Conservation (phyloP, 2,113 vertebrate species). For the Calyptomena viridis region DNA sequence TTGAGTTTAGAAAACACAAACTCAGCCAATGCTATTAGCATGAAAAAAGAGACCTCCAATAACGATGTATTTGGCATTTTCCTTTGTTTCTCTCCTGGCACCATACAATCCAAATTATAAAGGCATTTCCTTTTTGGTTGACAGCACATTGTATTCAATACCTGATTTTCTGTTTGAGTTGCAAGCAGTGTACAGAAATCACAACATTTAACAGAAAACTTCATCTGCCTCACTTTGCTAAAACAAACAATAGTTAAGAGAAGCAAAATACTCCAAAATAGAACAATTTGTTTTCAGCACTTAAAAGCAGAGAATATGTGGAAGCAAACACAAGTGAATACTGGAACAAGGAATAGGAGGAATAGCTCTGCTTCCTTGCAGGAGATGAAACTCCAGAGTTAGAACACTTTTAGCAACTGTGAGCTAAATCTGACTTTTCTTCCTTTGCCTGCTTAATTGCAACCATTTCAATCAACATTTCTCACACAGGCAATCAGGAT, state of each 20-base stretch:
- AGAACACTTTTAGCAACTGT: background rate
- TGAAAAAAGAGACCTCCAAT: background rate
- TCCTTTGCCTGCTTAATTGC: constrained; percentile 3
- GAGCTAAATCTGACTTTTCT: background rate
- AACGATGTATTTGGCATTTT: background rate
- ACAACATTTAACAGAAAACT: background rate
- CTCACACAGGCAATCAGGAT: background rate
- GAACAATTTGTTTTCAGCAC: background rate
- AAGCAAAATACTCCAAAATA: background rate
- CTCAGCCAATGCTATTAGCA: background rate
- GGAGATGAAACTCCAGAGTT: background rate
- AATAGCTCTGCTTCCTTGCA: background rate
- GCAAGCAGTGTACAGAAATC: background rate
- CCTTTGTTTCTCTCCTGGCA: background rate
- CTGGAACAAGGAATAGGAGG: background rate
- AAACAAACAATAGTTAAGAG: background rate
- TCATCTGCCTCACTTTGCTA: background rate
- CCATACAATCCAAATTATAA: background rate
- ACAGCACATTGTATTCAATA: background rate
- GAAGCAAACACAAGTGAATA: background rate
- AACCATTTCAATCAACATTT: background rate
- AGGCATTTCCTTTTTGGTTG: background rate
- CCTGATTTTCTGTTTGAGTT: background rate
- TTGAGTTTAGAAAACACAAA: background rate
- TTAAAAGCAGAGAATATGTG: background rate